These are phyloP conservation scores for Drosophila malerkotliana DNA, from an alignment of 1,140 invertebrate genomes.

Conservation along the genomic window DNA sequence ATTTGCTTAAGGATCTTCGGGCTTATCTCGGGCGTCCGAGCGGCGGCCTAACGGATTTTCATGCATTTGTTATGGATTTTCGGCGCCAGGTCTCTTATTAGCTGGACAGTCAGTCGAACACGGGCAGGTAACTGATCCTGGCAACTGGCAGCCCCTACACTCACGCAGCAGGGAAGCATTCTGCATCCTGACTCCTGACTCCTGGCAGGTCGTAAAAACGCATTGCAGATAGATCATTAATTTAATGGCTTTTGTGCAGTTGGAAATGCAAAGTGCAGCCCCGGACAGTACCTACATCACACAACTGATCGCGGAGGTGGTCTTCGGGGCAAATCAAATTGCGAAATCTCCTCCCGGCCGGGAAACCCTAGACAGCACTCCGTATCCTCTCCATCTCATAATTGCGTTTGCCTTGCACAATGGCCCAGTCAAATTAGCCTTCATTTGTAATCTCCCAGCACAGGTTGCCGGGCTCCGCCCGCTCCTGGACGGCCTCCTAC, in stretches of 20 bases:
- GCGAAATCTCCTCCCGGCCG: conserved; percentile 57
- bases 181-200: conserved; percentile 46
- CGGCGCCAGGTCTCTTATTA: conserved; percentile 78
- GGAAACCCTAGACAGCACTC: conserved; percentile 47
- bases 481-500: conserved; percentile 4
- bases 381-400: conserved; percentile 60
- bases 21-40: conserved; percentile 29
- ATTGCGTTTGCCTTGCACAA: conserved; percentile 59
- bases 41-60: conserved; percentile 76
- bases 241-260: conserved; percentile 64
- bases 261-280: conserved; percentile 58
- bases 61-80: conserved; percentile 81
- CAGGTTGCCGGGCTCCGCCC: conserved; percentile 15
- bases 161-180: conserved; percentile 50
- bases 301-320: conserved; percentile 53
- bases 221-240: conserved; percentile 73
- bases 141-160: conserved; percentile 20
- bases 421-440: conserved; percentile 69
- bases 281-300: conserved; percentile 39
- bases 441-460: conserved; percentile 62
- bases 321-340: conserved; percentile 56
- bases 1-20: conserved; percentile 67
- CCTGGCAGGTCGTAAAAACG: conserved; percentile 67
- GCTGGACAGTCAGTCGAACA: conserved; percentile 15
- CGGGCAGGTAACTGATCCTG: conserved; percentile 41